These are phyloP conservation scores for Stichopus horrens DNA, from an alignment of 53 echinoderm and acorn worm genomes.

Conservation along the genomic window DNA sequence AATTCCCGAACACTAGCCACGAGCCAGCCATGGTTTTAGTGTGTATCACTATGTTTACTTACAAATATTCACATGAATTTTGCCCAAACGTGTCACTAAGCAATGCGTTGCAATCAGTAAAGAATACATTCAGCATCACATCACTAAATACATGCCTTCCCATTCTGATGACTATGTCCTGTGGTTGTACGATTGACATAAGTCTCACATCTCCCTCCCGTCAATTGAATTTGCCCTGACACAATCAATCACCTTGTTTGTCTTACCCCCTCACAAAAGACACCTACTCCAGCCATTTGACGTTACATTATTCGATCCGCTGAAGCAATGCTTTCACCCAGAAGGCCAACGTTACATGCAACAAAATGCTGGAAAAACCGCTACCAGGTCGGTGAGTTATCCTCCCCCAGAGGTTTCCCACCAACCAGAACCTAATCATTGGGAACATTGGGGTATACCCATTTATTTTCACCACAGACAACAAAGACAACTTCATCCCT, in stretches of 20 bases:
- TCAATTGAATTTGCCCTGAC: background rate
- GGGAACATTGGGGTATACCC: background rate
- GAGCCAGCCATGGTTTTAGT: too few relatives aligned
- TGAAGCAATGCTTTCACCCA: background rate
- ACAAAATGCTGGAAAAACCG: background rate
- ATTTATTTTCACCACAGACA: too few relatives aligned
- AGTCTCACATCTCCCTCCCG: constrained; percentile 9
- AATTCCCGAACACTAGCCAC: too few relatives aligned
- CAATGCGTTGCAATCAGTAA: background rate
- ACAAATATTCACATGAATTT: too few relatives aligned
- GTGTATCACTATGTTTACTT: too few relatives aligned
- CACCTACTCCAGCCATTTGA: constrained; percentile 22
- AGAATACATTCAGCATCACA: background rate
- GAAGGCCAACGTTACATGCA: background rate
- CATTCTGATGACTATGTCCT: background rate
- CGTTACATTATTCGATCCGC: background rate
- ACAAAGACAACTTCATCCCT: too few relatives aligned
- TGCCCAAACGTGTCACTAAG: background rate
- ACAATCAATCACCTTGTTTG: background rate
- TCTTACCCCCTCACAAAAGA: constrained; percentile 4
- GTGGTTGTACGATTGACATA: background rate
- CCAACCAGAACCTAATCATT: background rate
- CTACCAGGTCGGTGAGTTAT: background rate
- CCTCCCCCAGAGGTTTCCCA: background rate
- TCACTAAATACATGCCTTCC: background rate